phyloP scores from a whole-genome alignment of 2,797 vertebrate species.

The Lacerta viridis region DNA sequence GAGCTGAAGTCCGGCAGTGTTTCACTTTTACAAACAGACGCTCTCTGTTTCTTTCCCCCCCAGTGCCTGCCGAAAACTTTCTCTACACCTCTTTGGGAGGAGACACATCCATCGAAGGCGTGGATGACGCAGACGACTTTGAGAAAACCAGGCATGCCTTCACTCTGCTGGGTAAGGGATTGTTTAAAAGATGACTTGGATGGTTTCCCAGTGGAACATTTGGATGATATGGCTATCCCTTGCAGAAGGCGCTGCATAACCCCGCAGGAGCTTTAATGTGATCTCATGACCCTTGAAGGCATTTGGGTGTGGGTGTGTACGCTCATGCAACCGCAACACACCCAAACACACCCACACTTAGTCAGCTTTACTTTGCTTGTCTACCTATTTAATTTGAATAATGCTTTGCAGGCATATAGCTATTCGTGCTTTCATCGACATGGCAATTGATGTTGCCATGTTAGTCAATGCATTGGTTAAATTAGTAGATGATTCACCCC shows the following conservation, averaged over 20 bases:
- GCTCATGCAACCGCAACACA: too few species aligned
- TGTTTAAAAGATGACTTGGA: neutral
- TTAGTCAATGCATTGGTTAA: neutral
- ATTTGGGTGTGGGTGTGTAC: neutral
- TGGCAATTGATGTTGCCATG: neutral
- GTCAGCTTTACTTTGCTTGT: slow-evolving; percentile 30
- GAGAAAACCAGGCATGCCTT: slow-evolving; percentile 91
- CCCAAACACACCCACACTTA: too few species aligned
- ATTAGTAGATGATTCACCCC: neutral
- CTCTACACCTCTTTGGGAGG: slow-evolving; percentile 90
- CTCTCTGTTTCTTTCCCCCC: neutral
- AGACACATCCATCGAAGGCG: slow-evolving; percentile 86
- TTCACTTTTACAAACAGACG: neutral
- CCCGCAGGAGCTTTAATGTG: neutral
- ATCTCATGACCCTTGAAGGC: neutral
- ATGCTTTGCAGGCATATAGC: neutral
- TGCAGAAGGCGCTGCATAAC: neutral
- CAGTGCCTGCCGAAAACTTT: slow-evolving; percentile 92
- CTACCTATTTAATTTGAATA: neutral
- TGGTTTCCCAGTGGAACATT: slow-evolving; percentile 12
- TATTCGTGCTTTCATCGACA: neutral
- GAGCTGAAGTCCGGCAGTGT: too few species aligned
- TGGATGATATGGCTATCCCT: neutral
- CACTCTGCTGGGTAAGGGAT: slow-evolving; percentile 87
- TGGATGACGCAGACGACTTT: slow-evolving; percentile 91